Base-by-base conservation (phyloP, 2,888 invertebrate genomes). In the Amiota communis region DNA sequence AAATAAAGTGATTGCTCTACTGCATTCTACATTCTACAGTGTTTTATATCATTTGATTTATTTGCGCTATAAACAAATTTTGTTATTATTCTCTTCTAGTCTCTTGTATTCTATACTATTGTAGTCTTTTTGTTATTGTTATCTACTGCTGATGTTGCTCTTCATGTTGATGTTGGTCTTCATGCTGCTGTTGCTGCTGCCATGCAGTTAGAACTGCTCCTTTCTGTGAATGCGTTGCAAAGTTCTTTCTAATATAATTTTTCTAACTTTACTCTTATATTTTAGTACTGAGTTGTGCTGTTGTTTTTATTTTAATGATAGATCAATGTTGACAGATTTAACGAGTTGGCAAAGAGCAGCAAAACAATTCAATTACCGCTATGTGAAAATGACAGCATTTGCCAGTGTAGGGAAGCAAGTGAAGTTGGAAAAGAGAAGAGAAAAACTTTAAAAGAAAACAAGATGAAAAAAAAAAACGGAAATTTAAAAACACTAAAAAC, bases 291-390 rank as follows among this genome's bases (percentile, higher is more conserved):
- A 9, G 46, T n/a, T 64, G 13, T 36, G 20, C n/a, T 36, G 20
- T 70, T 56, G 23, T 70, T 13, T 23, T 20, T 17, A 17, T 17
- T 36, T n/a, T 64, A 69, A 76, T 83, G 86, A 84, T 83, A 80
- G 83, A 85, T 84, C 81, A 81, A 79, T 81, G 86, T 84, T 85
- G 86, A 84, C 84, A 83, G 81, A 84, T 81, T 84, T 84, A 84
- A 85, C 84, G 86, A 85, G 83, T 82, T 83, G 84, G 72, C 75
- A 85, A 84, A 84, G 83, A 85, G 84, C 86, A 81, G 80, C 79
- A 81, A 80, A 84, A 84, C 80, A 85, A 84, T 85, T 84, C 80
- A 85, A 84, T 84, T 84, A 83, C 77, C 74, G 71, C 65, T 63
- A 63, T 68, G 59, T 65, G 56, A 53, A 47, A 71, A 61, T 15